Evolutionary conservation across 1,140 invertebrate genomes (phyloP).

Genomic region (Drosophila tristis): DNA sequence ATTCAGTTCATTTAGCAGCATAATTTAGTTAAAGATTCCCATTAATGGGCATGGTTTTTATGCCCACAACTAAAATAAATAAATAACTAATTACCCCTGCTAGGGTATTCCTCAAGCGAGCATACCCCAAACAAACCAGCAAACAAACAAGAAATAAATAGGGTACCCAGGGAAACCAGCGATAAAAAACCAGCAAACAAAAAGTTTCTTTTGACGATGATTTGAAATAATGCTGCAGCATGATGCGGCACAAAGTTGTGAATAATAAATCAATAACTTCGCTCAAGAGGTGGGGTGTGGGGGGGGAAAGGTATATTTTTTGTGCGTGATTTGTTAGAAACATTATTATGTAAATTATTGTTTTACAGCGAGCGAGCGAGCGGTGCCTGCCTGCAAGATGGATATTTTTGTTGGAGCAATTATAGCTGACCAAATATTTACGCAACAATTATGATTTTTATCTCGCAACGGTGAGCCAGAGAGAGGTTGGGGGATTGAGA

Average conservation of each 20-base stretch:
- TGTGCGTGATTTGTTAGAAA: conserved; percentile 71
- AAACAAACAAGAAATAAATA: conserved; percentile 10
- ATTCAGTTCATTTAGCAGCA: too few species aligned
- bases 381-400: conserved; percentile 28
- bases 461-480: conserved; percentile 16
- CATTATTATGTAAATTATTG: conserved; percentile 81
- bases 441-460: conserved; percentile 78
- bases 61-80: too few species aligned
- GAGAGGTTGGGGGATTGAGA: not conserved
- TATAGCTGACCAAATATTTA: conserved; percentile 78
- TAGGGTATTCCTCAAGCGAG: too few species aligned
- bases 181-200: conserved; percentile 25
- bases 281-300: not conserved
- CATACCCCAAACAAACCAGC: too few species aligned
- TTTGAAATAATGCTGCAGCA: conserved; percentile 70
- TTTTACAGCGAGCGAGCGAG: conserved; percentile 43
- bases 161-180: conserved; percentile 25
- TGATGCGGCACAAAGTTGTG: conserved; percentile 66
- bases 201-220: conserved; percentile 62
- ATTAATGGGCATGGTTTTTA: too few species aligned
- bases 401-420: conserved; percentile 73
- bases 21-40: too few species aligned
- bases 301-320: conserved; percentile 22
- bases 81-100: too few species aligned
- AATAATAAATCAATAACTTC: conserved; percentile 65